Conservation (phyloP, 2,888 invertebrate species). For the Gibbula magus region DNA sequence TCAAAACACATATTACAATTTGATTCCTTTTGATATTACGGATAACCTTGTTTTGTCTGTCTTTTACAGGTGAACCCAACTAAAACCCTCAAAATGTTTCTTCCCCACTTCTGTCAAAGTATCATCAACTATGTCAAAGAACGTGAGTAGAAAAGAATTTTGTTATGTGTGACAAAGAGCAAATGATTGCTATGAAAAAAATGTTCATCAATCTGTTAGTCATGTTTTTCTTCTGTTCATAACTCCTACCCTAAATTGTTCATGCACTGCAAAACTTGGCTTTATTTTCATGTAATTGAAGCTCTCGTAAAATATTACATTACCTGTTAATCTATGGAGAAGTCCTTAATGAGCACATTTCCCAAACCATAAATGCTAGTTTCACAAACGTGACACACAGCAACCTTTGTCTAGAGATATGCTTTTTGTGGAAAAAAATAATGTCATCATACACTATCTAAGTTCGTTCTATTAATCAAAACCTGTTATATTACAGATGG, state of each 20-base stretch:
- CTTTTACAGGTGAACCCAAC: slow-evolving; percentile 80
- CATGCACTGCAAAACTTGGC: too few relatives aligned
- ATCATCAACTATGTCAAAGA: slow-evolving; percentile 76
- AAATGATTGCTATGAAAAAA: too few relatives aligned
- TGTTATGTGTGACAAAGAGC: not conserved
- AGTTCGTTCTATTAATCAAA: not conserved
- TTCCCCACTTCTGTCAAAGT: slow-evolving; percentile 84
- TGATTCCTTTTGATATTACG: not conserved
- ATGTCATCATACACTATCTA: too few relatives aligned
- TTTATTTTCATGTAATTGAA: too few relatives aligned
- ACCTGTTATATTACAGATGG: slow-evolving; percentile 61
- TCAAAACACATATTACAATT: not conserved
- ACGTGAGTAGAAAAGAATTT: slow-evolving; percentile 56
- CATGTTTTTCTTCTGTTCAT: not conserved
- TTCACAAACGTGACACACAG: too few relatives aligned
- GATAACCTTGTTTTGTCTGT: slow-evolving; percentile 1
- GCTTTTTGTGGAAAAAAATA: too few relatives aligned
- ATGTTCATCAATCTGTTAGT: not conserved
- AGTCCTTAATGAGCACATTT: too few relatives aligned
- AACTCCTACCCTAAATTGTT: too few relatives aligned
- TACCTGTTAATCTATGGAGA: too few relatives aligned
- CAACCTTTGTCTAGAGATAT: too few relatives aligned
- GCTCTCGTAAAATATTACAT: too few relatives aligned
- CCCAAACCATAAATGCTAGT: too few relatives aligned
- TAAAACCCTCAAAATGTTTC: slow-evolving; percentile 83